Evolutionary conservation across 1,140 invertebrate species (phyloP).

Genomic region (Neoseiulus cucumeris): DNA sequence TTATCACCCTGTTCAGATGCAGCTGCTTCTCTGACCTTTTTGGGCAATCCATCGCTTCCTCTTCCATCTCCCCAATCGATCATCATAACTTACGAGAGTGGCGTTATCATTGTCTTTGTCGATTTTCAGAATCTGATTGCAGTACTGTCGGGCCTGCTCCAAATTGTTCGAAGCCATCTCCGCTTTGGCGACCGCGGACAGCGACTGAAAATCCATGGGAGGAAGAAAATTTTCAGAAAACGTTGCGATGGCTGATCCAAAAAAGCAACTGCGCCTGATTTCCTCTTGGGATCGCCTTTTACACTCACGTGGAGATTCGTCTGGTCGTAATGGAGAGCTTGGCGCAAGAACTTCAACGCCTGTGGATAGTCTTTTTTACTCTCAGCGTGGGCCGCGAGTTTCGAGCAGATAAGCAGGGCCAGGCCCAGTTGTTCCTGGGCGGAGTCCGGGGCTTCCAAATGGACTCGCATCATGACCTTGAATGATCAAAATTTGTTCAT

Average conservation of each 20-base stretch:
- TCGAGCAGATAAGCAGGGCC: slow-evolving; percentile 35
- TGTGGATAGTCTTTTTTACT: slow-evolving; percentile 42
- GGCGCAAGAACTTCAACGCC: slow-evolving; percentile 56
- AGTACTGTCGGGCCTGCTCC: slow-evolving; percentile 42
- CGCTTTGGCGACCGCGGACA: slow-evolving; percentile 52
- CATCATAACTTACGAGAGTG: slow-evolving; percentile 37
- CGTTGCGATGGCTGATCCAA: too few relatives aligned
- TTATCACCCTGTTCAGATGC: too few relatives aligned
- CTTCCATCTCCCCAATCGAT: too few relatives aligned
- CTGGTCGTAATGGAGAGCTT: slow-evolving; percentile 57
- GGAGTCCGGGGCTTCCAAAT: slow-evolving; percentile 5
- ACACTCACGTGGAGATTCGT: slow-evolving; percentile 43
- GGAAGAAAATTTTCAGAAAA: too few relatives aligned
- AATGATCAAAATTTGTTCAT: too few relatives aligned
- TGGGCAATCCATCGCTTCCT: too few relatives aligned
- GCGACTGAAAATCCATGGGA: slow-evolving; percentile 8
- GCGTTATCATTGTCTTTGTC: slow-evolving; percentile 76
- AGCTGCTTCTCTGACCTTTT: too few relatives aligned
- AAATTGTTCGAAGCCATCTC: slow-evolving; percentile 48
- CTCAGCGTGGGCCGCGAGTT: slow-evolving; percentile 42
- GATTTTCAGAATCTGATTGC: slow-evolving; percentile 52
- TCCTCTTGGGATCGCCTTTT: too few relatives aligned
- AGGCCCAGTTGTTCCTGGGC: not conserved
- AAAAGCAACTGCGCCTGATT: too few relatives aligned
- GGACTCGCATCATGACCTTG: slow-evolving; percentile 4